Evolutionary conservation across 2,888 invertebrate species (phyloP).

Genomic region (Nephrotoma flavescens): DNA sequence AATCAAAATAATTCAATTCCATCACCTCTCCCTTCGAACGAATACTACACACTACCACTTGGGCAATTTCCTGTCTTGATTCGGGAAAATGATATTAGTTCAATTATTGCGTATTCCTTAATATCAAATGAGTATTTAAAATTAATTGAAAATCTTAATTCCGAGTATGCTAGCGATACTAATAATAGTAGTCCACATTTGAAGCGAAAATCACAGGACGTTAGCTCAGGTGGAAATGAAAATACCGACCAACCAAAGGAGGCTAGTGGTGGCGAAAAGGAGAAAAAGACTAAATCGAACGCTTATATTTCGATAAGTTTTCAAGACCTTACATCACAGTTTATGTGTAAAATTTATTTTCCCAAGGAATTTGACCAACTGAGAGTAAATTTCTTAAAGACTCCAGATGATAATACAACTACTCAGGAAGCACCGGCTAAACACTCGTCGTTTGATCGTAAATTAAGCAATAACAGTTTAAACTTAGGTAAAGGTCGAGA

Average conservation of each 20-base stretch:
- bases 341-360: constrained; percentile 81
- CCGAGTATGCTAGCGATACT: constrained; percentile 10
- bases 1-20: constrained; percentile 30
- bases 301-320: constrained; percentile 25
- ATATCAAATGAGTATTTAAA: constrained; percentile 56
- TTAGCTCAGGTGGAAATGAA: constrained; percentile 5
- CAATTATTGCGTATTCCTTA: constrained; percentile 71
- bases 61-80: constrained; percentile 54
- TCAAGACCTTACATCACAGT: constrained; percentile 52
- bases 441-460: constrained; percentile 14
- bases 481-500: constrained; percentile 4
- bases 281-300: constrained; percentile 19
- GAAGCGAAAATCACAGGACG: constrained; percentile 25
- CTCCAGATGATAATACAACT: constrained; percentile 6
- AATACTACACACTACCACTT: constrained; percentile 52
- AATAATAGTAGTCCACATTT: constrained; percentile 25
- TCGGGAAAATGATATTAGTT: constrained; percentile 66
- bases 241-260: constrained; percentile 8
- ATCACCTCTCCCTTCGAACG: constrained; percentile 46
- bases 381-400: constrained; percentile 33
- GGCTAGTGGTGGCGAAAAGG: constrained; percentile 14
- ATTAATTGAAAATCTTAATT: constrained; percentile 34
- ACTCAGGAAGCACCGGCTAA: constrained; percentile 13
- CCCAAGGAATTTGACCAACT: constrained; percentile 82
- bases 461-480: constrained; percentile 32